Conservation (phyloP, 2,797 vertebrate genomes). For the Bucorvus abyssinicus region DNA sequence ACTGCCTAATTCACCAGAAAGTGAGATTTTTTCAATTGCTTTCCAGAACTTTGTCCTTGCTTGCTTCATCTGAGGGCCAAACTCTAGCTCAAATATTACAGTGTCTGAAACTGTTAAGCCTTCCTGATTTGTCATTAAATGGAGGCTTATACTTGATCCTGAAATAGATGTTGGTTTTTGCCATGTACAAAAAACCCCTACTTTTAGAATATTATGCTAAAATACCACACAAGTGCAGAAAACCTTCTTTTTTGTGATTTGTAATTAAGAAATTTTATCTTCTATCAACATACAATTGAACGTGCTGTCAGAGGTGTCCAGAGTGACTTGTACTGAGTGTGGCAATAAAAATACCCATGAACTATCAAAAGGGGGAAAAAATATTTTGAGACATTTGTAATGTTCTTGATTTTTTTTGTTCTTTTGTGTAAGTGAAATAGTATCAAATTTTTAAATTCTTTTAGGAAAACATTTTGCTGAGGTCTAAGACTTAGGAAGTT, state of each 20-base stretch:
- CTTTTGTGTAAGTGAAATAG: not conserved
- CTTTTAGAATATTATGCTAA: not conserved
- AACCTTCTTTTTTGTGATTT: not conserved
- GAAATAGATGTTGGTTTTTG: not conserved
- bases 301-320: not conserved
- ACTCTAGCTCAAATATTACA: not conserved
- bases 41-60: not conserved
- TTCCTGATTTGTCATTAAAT: not conserved
- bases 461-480: not conserved
- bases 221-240: not conserved
- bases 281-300: not conserved
- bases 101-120: not conserved
- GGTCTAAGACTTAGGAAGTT: not conserved
- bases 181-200: not conserved
- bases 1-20: not conserved
- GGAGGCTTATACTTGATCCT: not conserved
- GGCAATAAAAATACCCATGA: not conserved
- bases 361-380: not conserved
- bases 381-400: not conserved
- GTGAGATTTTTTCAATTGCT: not conserved
- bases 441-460: not conserved
- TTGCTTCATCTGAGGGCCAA: not conserved
- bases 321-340: not conserved
- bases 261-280: not conserved
- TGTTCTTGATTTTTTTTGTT: not conserved